These are phyloP conservation scores for Pammene fasciana DNA, from an alignment of 2,888 invertebrate species.

Conservation along the genomic window DNA sequence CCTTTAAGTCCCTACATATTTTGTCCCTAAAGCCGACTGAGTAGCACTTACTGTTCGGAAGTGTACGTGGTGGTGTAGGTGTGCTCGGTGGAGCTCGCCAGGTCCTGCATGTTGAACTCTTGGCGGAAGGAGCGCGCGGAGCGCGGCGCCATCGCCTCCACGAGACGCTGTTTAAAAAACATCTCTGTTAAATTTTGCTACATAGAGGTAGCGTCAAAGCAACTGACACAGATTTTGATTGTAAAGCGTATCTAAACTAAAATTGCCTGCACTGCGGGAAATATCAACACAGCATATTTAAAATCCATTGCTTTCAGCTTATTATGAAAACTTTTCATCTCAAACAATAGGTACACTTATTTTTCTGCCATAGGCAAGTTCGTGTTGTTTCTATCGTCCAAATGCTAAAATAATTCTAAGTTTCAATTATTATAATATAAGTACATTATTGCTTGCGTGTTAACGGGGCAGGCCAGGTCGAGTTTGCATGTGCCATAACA, in stretches of 20 bases:
- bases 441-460: conserved; percentile 9
- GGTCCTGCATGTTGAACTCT: conserved; percentile 90
- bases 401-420: not conserved
- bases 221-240: too few species aligned
- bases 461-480: not conserved
- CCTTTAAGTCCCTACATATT: not conserved
- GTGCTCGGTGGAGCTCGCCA: conserved; percentile 86
- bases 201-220: too few species aligned
- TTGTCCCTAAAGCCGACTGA: not conserved
- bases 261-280: not conserved
- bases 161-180: conserved; percentile 83
- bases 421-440: not conserved
- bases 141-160: conserved; percentile 87
- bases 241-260: not conserved
- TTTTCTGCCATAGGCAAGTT: not conserved
- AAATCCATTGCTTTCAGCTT: not conserved
- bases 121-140: conserved; percentile 91
- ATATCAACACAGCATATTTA: not conserved
- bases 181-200: too few species aligned
- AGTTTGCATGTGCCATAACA: conserved; percentile 15
- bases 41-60: conserved; percentile 83
- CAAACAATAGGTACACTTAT: not conserved
- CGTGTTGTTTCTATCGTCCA: not conserved
- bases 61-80: conserved; percentile 85
- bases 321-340: not conserved